Evolutionary conservation across 2,113 vertebrate species (phyloP).

Genomic region (Delphinus delphis): DNA sequence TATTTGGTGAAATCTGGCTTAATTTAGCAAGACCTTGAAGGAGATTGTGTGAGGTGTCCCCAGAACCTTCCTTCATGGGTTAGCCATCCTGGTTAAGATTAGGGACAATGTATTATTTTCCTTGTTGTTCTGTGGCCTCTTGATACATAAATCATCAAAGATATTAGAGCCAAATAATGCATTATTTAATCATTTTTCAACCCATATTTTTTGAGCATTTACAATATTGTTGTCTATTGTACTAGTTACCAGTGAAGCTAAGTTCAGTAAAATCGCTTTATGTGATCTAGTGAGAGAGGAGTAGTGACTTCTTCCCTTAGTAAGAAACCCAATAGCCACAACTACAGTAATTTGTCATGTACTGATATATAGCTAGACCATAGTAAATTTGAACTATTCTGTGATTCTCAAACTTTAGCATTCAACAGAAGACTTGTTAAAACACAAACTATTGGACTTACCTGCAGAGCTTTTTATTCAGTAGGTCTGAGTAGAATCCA

Average conservation of each 20-base stretch:
- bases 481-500: background rate
- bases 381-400: background rate
- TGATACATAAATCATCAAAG: background rate
- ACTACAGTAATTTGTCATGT: background rate
- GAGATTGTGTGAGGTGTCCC: background rate
- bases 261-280: background rate
- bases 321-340: background rate
- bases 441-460: background rate
- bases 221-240: background rate
- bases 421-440: background rate
- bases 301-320: background rate
- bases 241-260: background rate
- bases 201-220: background rate
- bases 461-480: background rate
- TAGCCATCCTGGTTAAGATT: background rate
- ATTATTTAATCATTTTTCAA: background rate
- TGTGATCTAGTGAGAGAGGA: background rate
- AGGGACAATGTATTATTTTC: background rate
- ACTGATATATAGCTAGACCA: background rate
- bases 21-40: background rate
- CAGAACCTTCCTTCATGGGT: background rate
- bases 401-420: background rate
- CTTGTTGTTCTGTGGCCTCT: background rate
- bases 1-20: background rate
- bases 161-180: background rate